Evolutionary conservation across 2,113 vertebrate species (phyloP), one percentile per base, ranked within the genome.

Genomic region (Erpornis zantholeuca): DNA sequence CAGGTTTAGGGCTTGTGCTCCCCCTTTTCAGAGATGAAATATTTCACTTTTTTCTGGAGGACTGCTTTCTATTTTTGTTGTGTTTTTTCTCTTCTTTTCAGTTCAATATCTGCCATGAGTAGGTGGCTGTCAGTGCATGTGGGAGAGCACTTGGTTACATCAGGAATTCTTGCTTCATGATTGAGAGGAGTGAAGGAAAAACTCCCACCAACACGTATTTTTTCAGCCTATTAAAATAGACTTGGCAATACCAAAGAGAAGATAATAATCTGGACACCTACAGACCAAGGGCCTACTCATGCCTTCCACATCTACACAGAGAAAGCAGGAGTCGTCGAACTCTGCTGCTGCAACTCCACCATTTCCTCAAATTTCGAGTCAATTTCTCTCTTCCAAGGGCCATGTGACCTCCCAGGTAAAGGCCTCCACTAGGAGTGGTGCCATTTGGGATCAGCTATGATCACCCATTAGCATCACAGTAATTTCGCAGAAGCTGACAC

Each of bases 181-280:
- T 73, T 91, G 78, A 94, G 78, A 94, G 63, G 45, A 94, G 53
- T 93, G 84, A 94, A 87, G 68, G 53, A 90, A 91, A 93, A 96
- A 92, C 93, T 94, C 93, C 93, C 63, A 97, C 94, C 3, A 0
- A 49, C 16, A 89, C 31, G 53, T 28, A 40, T 86, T 91, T 92
- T 93, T 91, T 92, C 70, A 89, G 31, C 19, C 36, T 82, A 19
- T 91, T 82, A 86, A 82, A 95, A 91, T 33, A 91, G 27, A 90
- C 4, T 81, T 79, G 61, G 44, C 56, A 87, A 61, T 49, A 81
- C 35, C 28, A 50, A 91, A 61, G 50, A 69, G 38, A 73, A 73
- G 82, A 86, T 80, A 93, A 88, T 71, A 72, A 96, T 73, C 63
- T 52, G 54, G 38, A 90, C 71, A 94, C 90, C 78, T 85, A 90